Base-by-base conservation (phyloP, 2,888 invertebrate species). In the Synanthedon tipuliformis region DNA sequence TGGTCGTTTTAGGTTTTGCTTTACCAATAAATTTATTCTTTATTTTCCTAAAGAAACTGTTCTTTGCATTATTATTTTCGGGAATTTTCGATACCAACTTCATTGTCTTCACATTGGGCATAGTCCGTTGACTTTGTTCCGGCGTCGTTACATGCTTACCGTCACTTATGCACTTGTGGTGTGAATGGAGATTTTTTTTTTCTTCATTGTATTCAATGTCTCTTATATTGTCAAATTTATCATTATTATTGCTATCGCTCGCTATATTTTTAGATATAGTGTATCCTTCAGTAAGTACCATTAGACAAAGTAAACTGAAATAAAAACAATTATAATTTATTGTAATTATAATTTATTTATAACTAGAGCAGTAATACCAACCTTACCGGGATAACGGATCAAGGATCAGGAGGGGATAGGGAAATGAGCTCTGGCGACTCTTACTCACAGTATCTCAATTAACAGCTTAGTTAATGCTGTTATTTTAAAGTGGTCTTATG, bases 261-360 rank as follows among this genome's bases (percentile, higher is more conserved):
- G 64, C 62, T 61, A 68, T 73, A 73, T 73, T 76, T 80, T 78
- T 81, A 69, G 76, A 77, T 73, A 78, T 72, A 71, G 78, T 77
- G 64, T 71, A 72, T 66, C 77, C 64, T 56, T 69, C 66, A 57
- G 69, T 64, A 59, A 76, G 69, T 66, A 77, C 75, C 71, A 80
- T 78, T 66, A 80, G 71, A 75, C 75, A 74, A 74, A 81, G 74
- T 74, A 82, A 70, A 77, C 84, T 85, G 77, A 53, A 71, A 75
- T 54, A 61, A 53, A 10, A 34, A 34, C 1, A 34, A 34, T 34
- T 34, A 34, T 10, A 2, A 34, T 10, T 34, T 10, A 34, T n/a
- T n/a, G n/a, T n/a, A n/a, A n/a, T n/a, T n/a, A n/a, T n/a, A n/a
- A n/a, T n/a, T n/a, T n/a, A n/a, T n/a, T n/a, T n/a, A n/a, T n/a